These are phyloP conservation scores for Myoxocephalus aenaeus DNA, from an alignment of 2,797 vertebrate species.

Conservation along the genomic window DNA sequence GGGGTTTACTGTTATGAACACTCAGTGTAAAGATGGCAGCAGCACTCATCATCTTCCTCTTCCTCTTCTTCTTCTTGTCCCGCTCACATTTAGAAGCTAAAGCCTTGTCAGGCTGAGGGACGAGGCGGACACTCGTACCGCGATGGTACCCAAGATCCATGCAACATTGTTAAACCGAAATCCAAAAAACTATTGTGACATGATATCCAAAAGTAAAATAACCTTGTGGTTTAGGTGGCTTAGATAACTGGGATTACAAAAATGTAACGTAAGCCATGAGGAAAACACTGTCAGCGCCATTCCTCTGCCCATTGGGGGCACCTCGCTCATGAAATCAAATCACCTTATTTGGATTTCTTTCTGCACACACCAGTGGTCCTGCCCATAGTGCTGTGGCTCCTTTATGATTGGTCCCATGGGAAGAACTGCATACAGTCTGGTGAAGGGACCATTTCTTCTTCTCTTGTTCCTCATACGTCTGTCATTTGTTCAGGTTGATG, in stretches of 20 bases:
- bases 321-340: slow-evolving; percentile 49
- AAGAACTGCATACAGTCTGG: slow-evolving; percentile 44
- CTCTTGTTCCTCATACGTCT: slow-evolving; percentile 20
- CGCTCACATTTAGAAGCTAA: slow-evolving; percentile 36
- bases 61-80: background rate
- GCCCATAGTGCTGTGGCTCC: slow-evolving; percentile 45
- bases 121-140: slow-evolving; percentile 33
- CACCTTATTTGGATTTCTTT: slow-evolving; percentile 32
- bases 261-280: slow-evolving; percentile 35
- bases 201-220: slow-evolving; percentile 48
- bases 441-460: slow-evolving; percentile 31
- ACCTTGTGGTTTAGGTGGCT: slow-evolving; percentile 41
- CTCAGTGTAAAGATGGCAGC: slow-evolving; percentile 66
- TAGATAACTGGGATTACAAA: slow-evolving; percentile 38
- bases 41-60: slow-evolving; percentile 44
- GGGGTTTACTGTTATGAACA: slow-evolving; percentile 46
- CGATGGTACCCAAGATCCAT: slow-evolving; percentile 31
- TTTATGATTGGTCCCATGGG: slow-evolving; percentile 53
- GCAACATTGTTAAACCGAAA: slow-evolving; percentile 39
- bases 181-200: slow-evolving; percentile 28
- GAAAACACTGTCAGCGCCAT: slow-evolving; percentile 44
- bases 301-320: slow-evolving; percentile 37
- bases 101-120: slow-evolving; percentile 31
- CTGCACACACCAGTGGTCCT: slow-evolving; percentile 45
- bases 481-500: slow-evolving; percentile 85